Percentiles rank a stretch among this genome's conserved stretches.
These are phyloP conservation scores for Drosophila eohydei DNA, from an alignment of 2,888 invertebrate species.

Conservation along the genomic window DNA sequence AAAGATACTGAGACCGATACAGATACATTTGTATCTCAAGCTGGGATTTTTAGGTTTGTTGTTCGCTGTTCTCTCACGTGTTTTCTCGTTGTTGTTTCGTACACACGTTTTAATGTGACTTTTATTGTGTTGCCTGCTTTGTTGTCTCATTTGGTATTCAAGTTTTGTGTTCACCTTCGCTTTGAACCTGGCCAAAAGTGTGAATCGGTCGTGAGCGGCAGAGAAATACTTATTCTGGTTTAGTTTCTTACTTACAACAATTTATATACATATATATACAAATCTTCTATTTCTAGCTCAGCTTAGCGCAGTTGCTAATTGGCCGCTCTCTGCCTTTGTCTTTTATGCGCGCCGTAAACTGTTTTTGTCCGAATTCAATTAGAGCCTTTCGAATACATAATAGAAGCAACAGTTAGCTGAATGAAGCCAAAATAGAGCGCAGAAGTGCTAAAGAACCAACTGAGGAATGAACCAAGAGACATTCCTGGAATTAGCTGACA, in stretches of 20 bases:
- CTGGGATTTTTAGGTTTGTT: constrained; percentile 22
- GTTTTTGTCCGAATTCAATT: constrained; percentile 42
- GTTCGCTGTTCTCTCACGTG: constrained; percentile 27
- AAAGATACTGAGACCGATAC: not conserved
- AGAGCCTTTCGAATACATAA: constrained; percentile 30
- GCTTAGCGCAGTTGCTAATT: constrained; percentile 57
- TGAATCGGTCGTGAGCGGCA: constrained; percentile 27
- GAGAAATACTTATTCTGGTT: constrained; percentile 27
- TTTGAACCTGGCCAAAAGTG: constrained; percentile 56
- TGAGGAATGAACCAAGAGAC: not conserved
- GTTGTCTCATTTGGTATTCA: constrained; percentile 77
- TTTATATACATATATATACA: constrained; percentile 3
- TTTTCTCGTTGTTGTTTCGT: constrained; percentile 18
- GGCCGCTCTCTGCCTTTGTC: constrained; percentile 21
- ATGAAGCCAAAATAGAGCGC: constrained; percentile 18
- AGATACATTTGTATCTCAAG: constrained; percentile 50
- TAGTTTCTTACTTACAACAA: constrained; percentile 43
- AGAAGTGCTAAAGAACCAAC: not conserved
- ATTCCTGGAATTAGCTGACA: not conserved
- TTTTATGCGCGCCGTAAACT: constrained; percentile 27
- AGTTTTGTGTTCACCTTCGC: constrained; percentile 64
- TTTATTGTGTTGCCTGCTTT: constrained; percentile 74
- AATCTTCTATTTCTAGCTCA: not conserved
- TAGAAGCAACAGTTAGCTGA: constrained; percentile 37
- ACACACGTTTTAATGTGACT: constrained; percentile 75